Evolutionary conservation across 2,888 invertebrate genomes (phyloP).

Genomic region (Chloroclystis v-ata): DNA sequence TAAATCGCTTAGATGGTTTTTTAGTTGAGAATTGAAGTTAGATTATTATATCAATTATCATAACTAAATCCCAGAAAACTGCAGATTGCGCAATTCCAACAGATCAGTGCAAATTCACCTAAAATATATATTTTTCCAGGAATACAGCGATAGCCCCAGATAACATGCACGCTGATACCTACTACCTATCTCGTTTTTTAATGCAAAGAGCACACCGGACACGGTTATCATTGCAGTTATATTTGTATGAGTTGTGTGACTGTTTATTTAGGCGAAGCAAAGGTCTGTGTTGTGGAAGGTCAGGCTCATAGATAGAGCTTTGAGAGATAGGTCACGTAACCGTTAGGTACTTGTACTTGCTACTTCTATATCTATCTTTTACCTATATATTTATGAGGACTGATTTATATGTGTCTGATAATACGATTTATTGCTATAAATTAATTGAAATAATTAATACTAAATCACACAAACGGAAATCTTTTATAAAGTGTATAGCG

Average conservation of each 20-base stretch:
- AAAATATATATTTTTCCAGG: conserved; percentile 18
- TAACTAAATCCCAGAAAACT: too few species aligned
- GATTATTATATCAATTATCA: too few species aligned
- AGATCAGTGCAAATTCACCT: not conserved
- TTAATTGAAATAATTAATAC: too few species aligned
- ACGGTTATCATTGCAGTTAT: conserved; percentile 53
- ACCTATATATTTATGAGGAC: too few species aligned
- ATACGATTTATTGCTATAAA: not conserved
- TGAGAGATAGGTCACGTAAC: conserved; percentile 25
- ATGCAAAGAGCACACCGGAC: conserved; percentile 58
- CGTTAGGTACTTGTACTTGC: not conserved
- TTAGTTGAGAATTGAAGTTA: too few species aligned
- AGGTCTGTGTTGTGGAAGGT: conserved; percentile 59
- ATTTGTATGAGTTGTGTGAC: conserved; percentile 36
- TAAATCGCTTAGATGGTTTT: too few species aligned
- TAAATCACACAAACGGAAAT: too few species aligned
- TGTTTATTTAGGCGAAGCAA: conserved; percentile 57
- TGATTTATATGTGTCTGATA: not conserved
- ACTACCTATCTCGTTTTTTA: conserved; percentile 51
- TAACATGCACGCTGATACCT: conserved; percentile 30
- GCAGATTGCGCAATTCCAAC: not conserved
- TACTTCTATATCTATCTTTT: too few species aligned
- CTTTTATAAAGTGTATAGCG: too few species aligned
- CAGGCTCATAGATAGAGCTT: conserved; percentile 48
- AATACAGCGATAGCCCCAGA: conserved; percentile 28